A percentile compares a stretch with the other conserved stretches of the same genome.
Evolutionary conservation across 2,888 invertebrate genomes (phyloP).

Genomic region (Dilophus febrilis): DNA sequence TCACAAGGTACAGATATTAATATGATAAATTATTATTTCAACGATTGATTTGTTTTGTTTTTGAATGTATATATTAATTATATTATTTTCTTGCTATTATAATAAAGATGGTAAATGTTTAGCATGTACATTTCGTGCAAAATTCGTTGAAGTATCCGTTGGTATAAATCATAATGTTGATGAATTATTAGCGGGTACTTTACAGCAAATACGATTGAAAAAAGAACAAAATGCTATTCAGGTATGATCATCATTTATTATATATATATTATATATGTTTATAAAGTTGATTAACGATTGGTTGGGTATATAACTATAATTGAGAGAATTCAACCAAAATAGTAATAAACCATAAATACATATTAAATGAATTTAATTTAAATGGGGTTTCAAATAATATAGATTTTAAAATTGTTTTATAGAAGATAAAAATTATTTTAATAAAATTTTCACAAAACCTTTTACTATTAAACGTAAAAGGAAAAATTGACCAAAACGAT

Average conservation of each 20-base stretch:
- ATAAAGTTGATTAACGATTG: too few relatives aligned
- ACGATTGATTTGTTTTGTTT: not conserved
- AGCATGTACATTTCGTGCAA: constrained; percentile 78
- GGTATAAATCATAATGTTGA: constrained; percentile 95
- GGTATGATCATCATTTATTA: constrained; percentile 14
- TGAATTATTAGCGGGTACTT: constrained; percentile 80
- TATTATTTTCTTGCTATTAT: constrained; percentile 10
- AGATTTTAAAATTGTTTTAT: too few relatives aligned
- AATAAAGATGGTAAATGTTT: constrained; percentile 80
- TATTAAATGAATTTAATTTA: too few relatives aligned
- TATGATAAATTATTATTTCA: too few relatives aligned
- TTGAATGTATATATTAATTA: not conserved
- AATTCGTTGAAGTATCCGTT: constrained; percentile 90
- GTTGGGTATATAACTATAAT: too few relatives aligned
- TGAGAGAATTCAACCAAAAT: too few relatives aligned
- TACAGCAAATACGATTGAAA: constrained; percentile 80
- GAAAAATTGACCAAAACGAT: too few relatives aligned
- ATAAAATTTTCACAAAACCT: too few relatives aligned
- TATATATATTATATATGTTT: not conserved
- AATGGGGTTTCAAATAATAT: too few relatives aligned
- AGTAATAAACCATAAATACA: too few relatives aligned
- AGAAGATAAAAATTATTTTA: too few relatives aligned
- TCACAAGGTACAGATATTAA: constrained; percentile 81
- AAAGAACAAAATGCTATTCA: constrained; percentile 40
- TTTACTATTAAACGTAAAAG: too few relatives aligned